Base-by-base conservation (phyloP, 2,113 vertebrate species). In the Cebidichthys violaceus region DNA sequence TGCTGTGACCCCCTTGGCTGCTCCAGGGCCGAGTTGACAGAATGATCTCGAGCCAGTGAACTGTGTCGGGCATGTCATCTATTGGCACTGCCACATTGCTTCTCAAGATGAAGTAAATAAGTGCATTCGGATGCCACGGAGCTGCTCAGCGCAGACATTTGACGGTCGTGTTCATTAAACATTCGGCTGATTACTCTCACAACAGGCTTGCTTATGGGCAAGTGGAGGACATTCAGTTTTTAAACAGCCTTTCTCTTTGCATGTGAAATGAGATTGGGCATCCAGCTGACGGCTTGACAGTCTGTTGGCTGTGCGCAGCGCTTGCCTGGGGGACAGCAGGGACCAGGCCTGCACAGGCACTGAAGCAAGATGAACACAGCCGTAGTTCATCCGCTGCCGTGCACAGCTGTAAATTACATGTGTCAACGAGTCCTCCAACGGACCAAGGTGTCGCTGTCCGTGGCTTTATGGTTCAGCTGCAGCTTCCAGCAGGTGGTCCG, bases 341-440 rank as follows among this genome's bases (percentile, higher is more conserved):
- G 39, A 82, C 62, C 75, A 73, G 0, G 87, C 62, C 33, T 87
- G 35, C 41, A 22, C 55, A 45, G 27, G 72, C 77, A 45, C 57
- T 22, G 82, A 72, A 82, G 86, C 80, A 76, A 74, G 83, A 86
- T 64, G 77, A 88, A 77, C 77, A 67, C 43, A 73, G 79, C 52
- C 0, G 7, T 69, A 70, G 64, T 86, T 70, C 0, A 45, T 82
- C 82, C 17, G 0, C 54, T 55, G 69, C 50, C 76, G 67, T 24
- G 71, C 82, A 81, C 92, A 92, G 90, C 87, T 92, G 79, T 85
- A 81, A 80, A 67, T 83, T 70, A 83, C 86, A 83, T 77, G 73
- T 69, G 66, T 89, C 83, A 83, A 82, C 78, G 82, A 84, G 86
- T 83, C 50, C 27, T 60, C 47, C 43, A 71, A 79, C 35, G 47